Conservation (phyloP, 64 coral and sea anemone species). For the Orbicella faveolata region DNA sequence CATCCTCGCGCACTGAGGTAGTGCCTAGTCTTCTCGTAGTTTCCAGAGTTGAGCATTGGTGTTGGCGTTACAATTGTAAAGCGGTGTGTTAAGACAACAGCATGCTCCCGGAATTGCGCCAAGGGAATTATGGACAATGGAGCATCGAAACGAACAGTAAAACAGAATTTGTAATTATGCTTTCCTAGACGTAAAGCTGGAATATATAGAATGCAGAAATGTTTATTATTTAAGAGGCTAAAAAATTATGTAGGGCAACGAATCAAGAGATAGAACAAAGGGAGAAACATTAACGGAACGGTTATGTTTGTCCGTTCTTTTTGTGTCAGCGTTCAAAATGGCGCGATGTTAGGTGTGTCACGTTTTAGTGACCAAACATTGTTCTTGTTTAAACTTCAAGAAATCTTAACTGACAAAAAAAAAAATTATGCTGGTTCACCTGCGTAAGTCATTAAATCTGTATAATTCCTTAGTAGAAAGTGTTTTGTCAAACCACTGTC, state of each 20-base stretch:
- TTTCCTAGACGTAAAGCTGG: background rate
- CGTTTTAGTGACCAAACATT: constrained; percentile 13
- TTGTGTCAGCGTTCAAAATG: background rate
- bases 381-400: background rate
- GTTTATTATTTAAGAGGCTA: constrained; percentile 19
- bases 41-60: too few relatives aligned
- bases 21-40: too few relatives aligned
- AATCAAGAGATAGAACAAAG: background rate
- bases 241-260: background rate
- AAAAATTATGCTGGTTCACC: background rate
- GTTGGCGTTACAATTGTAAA: background rate
- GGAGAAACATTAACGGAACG: background rate
- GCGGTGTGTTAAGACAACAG: background rate
- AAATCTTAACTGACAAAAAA: background rate
- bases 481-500: too few relatives aligned
- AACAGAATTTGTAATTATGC: background rate
- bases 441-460: too few relatives aligned
- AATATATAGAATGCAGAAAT: background rate
- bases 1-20: background rate
- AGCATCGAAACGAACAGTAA: background rate
- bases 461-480: too few relatives aligned
- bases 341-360: background rate
- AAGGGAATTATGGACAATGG: background rate
- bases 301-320: background rate
- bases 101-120: background rate